A percentile compares a stretch with the other conserved stretches of the same genome.
Conservation (phyloP, 2,888 invertebrate species). For the Pelosia muscerda region DNA sequence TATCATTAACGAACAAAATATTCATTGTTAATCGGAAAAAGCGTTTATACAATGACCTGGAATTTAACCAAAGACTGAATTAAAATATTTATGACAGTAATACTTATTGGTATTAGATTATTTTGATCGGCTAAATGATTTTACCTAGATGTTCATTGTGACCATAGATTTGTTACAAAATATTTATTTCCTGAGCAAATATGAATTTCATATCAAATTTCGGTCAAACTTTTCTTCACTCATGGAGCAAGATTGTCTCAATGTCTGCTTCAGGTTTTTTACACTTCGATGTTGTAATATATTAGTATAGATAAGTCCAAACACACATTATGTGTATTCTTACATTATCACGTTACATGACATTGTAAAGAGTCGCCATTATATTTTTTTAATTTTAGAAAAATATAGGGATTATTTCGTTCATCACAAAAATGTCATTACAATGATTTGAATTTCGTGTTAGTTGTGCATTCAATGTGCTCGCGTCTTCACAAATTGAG, state of each 20-base stretch:
- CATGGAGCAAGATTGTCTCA: constrained; percentile 35
- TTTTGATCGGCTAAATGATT: constrained; percentile 59
- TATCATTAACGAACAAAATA: constrained; percentile 64
- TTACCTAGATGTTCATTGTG: constrained; percentile 50
- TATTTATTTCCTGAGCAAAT: constrained; percentile 37
- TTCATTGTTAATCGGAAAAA: constrained; percentile 60
- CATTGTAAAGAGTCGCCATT: constrained; percentile 14
- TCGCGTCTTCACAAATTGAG: neutral
- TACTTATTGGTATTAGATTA: constrained; percentile 78
- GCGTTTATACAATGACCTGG: constrained; percentile 76
- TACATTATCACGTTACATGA: constrained; percentile 21
- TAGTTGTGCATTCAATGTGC: neutral
- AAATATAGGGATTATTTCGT: neutral
- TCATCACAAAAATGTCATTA: constrained; percentile 7
- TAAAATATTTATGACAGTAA: constrained; percentile 76
- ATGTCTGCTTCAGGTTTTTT: constrained; percentile 37
- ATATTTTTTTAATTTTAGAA: constrained; percentile 24
- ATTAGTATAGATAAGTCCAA: constrained; percentile 32
- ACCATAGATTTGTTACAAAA: constrained; percentile 46
- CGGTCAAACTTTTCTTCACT: constrained; percentile 28
- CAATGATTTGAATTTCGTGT: neutral
- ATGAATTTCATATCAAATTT: constrained; percentile 38
- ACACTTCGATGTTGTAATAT: constrained; percentile 38
- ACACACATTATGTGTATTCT: constrained; percentile 19
- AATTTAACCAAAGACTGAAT: constrained; percentile 83